Percentiles rank a stretch among this genome's conserved stretches.
These are phyloP conservation scores for Intellagama lesueurii DNA, from an alignment of 2,797 vertebrate genomes.

Conservation along the genomic window DNA sequence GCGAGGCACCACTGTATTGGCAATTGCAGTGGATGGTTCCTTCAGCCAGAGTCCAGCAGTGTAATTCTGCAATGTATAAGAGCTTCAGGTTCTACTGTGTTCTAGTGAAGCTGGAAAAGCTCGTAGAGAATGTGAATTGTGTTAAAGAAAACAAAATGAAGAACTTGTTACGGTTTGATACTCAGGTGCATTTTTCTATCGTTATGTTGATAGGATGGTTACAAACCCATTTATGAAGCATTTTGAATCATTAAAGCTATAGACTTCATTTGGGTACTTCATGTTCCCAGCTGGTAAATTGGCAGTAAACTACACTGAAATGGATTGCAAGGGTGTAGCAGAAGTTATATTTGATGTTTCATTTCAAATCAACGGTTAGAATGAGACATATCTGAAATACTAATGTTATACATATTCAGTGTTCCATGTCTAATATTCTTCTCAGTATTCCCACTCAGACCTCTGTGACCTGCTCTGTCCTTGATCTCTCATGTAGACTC, in stretches of 20 bases:
- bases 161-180: neutral
- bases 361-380: conserved; percentile 7
- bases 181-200: neutral
- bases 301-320: conserved; percentile 16
- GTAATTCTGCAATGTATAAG: neutral
- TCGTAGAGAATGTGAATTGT: neutral
- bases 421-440: neutral
- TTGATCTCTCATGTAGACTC: neutral
- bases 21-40: too few relatives aligned
- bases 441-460: neutral
- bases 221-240: neutral
- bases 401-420: neutral
- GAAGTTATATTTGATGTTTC: conserved; percentile 8
- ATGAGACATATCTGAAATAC: conserved; percentile 14
- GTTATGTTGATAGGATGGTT: conserved; percentile 2
- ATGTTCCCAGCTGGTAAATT: conserved; percentile 17
- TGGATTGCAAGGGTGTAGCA: neutral
- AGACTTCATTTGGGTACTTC: neutral
- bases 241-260: conserved; percentile 13
- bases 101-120: neutral
- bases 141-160: neutral
- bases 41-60: too few relatives aligned
- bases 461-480: neutral
- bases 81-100: neutral
- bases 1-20: too few relatives aligned